These are phyloP conservation scores for Glaucidium brasilianum DNA, from an alignment of 2,113 vertebrate species.

Conservation along the genomic window DNA sequence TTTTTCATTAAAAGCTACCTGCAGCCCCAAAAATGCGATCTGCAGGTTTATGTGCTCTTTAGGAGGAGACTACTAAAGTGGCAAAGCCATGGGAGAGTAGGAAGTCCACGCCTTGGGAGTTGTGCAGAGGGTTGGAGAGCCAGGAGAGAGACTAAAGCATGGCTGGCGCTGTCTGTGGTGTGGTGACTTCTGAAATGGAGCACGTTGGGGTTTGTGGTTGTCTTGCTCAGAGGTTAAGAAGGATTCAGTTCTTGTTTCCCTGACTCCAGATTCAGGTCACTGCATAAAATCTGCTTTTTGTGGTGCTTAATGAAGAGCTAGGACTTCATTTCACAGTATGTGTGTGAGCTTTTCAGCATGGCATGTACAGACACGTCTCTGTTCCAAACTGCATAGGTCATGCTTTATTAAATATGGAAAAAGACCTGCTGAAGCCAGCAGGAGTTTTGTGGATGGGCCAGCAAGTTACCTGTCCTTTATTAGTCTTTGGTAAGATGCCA, in stretches of 20 bases:
- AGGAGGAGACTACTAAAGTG: neutral
- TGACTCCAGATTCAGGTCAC: neutral
- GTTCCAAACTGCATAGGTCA: rapidly evolving
- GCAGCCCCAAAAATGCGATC: neutral
- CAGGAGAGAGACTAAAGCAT: neutral
- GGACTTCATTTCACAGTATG: neutral
- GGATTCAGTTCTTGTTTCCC: neutral
- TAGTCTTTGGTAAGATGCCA: neutral
- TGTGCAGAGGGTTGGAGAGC: neutral
- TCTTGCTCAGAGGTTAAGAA: neutral
- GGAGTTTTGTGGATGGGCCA: neutral
- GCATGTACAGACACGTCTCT: rapidly evolving
- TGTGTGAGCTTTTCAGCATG: neutral
- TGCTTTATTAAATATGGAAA: neutral
- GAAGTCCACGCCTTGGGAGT: neutral
- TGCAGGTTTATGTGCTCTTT: neutral
- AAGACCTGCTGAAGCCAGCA: neutral
- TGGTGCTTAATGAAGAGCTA: neutral
- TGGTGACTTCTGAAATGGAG: neutral
- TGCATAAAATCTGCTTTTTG: neutral
- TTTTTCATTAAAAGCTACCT: neutral
- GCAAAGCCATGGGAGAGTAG: neutral
- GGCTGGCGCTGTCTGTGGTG: neutral
- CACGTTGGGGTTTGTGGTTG: neutral
- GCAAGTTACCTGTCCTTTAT: neutral